Percentiles rank a stretch among this genome's conserved stretches.
These are phyloP conservation scores for Sebastes iracundus DNA, from an alignment of 2,797 vertebrate species.

Conservation along the genomic window DNA sequence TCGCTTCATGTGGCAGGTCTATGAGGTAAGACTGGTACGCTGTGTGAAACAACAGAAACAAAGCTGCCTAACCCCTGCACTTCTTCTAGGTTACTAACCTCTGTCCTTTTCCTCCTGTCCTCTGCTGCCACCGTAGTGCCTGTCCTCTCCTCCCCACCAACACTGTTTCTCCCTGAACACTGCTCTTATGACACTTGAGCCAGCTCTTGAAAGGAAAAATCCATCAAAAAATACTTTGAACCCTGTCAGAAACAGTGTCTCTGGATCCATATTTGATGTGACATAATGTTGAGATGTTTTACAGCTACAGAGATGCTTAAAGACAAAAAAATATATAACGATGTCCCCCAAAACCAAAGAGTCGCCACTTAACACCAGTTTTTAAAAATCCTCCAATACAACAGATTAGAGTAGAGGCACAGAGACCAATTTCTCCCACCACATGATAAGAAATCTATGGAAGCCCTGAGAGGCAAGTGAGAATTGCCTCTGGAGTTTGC, in stretches of 20 bases:
- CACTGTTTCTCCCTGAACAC: conserved; percentile 22
- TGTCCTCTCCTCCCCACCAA: conserved; percentile 18
- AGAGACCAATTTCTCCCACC: not conserved
- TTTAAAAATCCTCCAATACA: not conserved
- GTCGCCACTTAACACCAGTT: not conserved
- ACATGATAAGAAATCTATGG: not conserved
- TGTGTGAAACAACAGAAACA: conserved; percentile 50
- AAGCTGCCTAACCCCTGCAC: conserved; percentile 63
- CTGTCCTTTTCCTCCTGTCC: conserved; percentile 39
- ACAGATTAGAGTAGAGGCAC: not conserved
- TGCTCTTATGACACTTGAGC: conserved; percentile 37
- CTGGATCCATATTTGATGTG: not conserved
- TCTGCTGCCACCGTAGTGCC: conserved; percentile 27
- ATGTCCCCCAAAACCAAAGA: not conserved
- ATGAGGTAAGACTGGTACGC: conserved; percentile 93
- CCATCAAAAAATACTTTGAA: conserved; percentile 17
- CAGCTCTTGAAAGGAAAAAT: conserved; percentile 26
- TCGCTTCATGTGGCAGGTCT: conserved; percentile 93
- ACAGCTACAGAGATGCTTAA: not conserved
- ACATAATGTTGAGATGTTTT: not conserved
- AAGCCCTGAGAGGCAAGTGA: not conserved
- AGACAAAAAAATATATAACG: not conserved
- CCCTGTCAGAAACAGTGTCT: not conserved
- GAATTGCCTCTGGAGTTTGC: not conserved
- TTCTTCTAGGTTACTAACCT: conserved; percentile 85